Base-by-base conservation (phyloP, 2,888 invertebrate genomes). In the Ditula angustiorana region DNA sequence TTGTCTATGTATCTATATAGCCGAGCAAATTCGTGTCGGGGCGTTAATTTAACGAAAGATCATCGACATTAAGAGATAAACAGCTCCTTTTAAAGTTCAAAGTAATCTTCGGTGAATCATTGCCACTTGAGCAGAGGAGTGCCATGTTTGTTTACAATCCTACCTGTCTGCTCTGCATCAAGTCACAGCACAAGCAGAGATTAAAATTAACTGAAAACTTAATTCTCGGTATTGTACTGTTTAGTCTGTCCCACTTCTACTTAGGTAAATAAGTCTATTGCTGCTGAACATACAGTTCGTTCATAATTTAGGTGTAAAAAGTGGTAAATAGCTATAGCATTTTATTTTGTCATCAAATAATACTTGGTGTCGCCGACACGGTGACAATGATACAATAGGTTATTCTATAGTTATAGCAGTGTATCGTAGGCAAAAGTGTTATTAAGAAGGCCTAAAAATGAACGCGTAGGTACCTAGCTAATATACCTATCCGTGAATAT, bases 181-280 rank as follows among this genome's bases (percentile, higher is more conserved):
- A 50, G 13, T 44, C 50, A 57, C 63, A 56, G 47, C 52, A 30
- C 30, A 13, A 63, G 13, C 16, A 24, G 41, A 33, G 49, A 30
- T 57, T 63, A 63, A 57, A 63, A 57, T 63, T 63, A 62, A 57
- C 49, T 30, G 24, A n/a, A 50, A 33, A 26, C 19, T n/a, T 59
- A 24, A 24, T 52, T 61, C 60, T 52, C n/a, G 23, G 23, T 41
- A 44, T 30, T 13, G n/a, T 10, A 37, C 33, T 63, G 63, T 57
- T 50, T 7, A 44, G 23, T 33, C 26, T 44, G 24, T 16, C 28
- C 10, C 10, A 30, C 28, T 46, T n/a, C 52, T 46, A 53, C 46
- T 53, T 53, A 19, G 33, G 35, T 55, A 16, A 24, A 5, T 2
- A 23, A 30, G 1, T 1, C 8, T 8, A 5, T 30, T 30, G 8